Conservation (phyloP, 2,888 invertebrate genomes). For the Ectemnius continuus region DNA sequence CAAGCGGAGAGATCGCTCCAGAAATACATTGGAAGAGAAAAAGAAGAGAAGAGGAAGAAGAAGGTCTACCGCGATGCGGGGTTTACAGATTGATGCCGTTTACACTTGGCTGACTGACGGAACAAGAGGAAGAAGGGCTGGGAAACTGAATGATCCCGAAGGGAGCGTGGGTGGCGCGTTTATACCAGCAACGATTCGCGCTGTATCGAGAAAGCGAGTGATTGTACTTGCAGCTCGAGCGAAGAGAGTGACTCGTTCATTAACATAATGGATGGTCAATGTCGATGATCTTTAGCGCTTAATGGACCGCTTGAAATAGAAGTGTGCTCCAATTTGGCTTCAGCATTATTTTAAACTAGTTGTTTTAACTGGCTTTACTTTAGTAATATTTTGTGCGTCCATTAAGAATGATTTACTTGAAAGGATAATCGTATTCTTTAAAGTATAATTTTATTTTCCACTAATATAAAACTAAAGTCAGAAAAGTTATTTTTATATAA, state of each 20-base stretch:
- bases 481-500: no score
- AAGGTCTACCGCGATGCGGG: conserved; percentile 53
- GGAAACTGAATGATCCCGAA: conserved; percentile 16
- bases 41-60: conserved; percentile 55
- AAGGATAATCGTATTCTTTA: no score
- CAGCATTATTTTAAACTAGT: no score
- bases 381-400: no score
- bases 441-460: no score
- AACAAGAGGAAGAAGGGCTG: conserved; percentile 32
- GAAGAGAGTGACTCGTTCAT: conserved; percentile 25
- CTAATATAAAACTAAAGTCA: no score
- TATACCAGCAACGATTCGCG: conserved; percentile 52
- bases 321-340: no score
- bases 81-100: conserved; percentile 70
- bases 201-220: conserved; percentile 45
- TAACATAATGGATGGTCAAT: background rate
- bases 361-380: no score
- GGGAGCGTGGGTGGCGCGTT: conserved; percentile 66
- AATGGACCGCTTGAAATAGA: no score
- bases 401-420: no score
- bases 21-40: conserved; percentile 57
- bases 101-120: conserved; percentile 67
- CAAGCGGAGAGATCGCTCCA: conserved; percentile 57
- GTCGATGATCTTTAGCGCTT: background rate
- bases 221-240: conserved; percentile 41